Evolutionary conservation across 2,888 invertebrate genomes (phyloP).

Genomic region (Lasius platythorax): DNA sequence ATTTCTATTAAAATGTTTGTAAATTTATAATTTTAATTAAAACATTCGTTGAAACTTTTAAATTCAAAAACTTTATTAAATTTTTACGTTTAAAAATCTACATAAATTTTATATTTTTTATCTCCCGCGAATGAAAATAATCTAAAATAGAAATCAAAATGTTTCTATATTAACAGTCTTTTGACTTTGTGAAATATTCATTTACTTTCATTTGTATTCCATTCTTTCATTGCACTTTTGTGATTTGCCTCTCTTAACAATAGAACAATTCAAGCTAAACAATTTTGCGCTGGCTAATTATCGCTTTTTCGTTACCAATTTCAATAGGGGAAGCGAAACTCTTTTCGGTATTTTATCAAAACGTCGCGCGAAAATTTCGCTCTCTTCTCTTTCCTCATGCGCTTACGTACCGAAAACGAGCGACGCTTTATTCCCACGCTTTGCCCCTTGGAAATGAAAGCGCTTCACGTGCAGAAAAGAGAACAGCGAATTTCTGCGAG

Average conservation of each 20-base stretch:
- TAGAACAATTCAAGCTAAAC: background rate
- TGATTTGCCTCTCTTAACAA: background rate
- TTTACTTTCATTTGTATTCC: background rate
- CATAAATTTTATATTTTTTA: background rate
- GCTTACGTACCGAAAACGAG: slow-evolving; percentile 37
- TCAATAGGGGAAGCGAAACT: slow-evolving; percentile 4
- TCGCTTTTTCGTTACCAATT: slow-evolving; percentile 24
- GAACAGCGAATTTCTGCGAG: slow-evolving; percentile 17
- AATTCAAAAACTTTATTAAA: background rate
- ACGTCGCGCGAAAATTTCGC: slow-evolving; percentile 24
- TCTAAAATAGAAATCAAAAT: slow-evolving; percentile 17
- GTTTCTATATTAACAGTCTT: background rate
- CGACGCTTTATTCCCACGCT: slow-evolving; percentile 33
- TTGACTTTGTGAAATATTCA: background rate
- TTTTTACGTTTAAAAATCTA: background rate
- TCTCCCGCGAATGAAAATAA: background rate
- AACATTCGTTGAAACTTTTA: background rate
- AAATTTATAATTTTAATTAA: background rate
- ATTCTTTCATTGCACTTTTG: background rate
- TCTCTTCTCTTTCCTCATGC: slow-evolving; percentile 8
- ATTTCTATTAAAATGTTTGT: slow-evolving; percentile 4
- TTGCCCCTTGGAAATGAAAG: slow-evolving; percentile 21
- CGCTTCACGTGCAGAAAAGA: slow-evolving; percentile 35
- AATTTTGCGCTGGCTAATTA: slow-evolving; percentile 2
- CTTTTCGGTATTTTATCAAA: slow-evolving; percentile 23